Evolutionary conservation across 2,888 invertebrate species (phyloP).

Genomic region (Girardia tigrina): DNA sequence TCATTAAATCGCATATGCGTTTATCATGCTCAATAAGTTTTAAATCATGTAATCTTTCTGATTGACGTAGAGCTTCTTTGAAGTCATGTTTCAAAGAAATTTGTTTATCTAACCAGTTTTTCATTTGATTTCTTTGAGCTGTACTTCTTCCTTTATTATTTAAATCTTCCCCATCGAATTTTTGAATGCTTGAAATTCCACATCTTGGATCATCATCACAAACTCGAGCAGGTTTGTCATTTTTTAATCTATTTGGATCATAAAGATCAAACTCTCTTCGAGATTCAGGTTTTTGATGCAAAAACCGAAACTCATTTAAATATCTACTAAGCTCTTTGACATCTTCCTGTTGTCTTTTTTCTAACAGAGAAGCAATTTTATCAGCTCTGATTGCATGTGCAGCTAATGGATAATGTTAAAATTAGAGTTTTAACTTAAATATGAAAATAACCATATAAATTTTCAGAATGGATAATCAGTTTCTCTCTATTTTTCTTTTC

Average conservation of each 20-base stretch:
- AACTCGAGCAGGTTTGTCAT: conserved; percentile 60
- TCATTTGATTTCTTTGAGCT: conserved; percentile 66
- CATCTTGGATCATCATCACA: conserved; percentile 62
- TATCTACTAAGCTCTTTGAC: conserved; percentile 59
- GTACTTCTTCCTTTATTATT: conserved; percentile 59
- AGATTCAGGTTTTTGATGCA: conserved; percentile 64
- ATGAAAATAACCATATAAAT: too few relatives aligned
- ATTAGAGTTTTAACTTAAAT: too few relatives aligned
- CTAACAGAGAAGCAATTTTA: conserved; percentile 44
- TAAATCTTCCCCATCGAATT: conserved; percentile 75
- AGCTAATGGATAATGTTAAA: conserved; percentile 54
- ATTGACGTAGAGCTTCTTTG: conserved; percentile 34
- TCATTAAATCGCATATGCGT: conserved; percentile 56
- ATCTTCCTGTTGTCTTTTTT: conserved; percentile 53
- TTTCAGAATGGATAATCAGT: too few relatives aligned
- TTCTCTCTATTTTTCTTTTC: too few relatives aligned
- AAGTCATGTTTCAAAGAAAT: conserved; percentile 51
- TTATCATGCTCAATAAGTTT: conserved; percentile 49
- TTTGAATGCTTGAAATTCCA: conserved; percentile 70
- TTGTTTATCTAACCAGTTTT: conserved; percentile 72
- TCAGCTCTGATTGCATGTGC: conserved; percentile 48
- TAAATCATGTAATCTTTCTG: conserved; percentile 44
- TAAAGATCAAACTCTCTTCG: conserved; percentile 74
- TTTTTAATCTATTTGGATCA: conserved; percentile 65
- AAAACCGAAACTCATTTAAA: conserved; percentile 62